Percentiles rank a stretch among this genome's conserved stretches.
Evolutionary conservation across 2,888 invertebrate genomes (phyloP).

Genomic region (Agrotis clavis): DNA sequence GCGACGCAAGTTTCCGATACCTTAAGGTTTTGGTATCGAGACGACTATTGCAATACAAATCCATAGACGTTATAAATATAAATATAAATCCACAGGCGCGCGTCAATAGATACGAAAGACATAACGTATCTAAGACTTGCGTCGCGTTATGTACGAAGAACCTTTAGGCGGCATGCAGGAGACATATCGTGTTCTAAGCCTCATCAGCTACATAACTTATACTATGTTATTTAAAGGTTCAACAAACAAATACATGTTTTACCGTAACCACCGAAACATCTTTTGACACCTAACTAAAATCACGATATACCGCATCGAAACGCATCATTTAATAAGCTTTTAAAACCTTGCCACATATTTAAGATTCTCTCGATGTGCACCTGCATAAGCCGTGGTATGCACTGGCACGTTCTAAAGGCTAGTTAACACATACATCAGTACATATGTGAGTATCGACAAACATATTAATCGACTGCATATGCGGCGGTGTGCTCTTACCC

Average conservation of each 20-base stretch:
- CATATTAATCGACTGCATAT: conserved; percentile 70
- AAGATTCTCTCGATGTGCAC: conserved; percentile 70
- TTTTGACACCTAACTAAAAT: conserved; percentile 27
- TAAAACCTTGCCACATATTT: conserved; percentile 66
- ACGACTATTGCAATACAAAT: too few relatives aligned
- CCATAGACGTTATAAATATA: too few relatives aligned
- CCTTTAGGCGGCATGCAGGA: too few relatives aligned
- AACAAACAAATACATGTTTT: conserved; percentile 1
- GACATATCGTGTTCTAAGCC: too few relatives aligned
- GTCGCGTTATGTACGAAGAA: too few relatives aligned
- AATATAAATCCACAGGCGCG: too few relatives aligned
- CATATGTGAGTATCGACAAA: conserved; percentile 81
- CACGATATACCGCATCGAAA: conserved; percentile 17
- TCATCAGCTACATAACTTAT: too few relatives aligned
- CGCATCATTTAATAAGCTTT: conserved; percentile 64
- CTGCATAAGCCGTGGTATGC: conserved; percentile 72
- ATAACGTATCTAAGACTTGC: too few relatives aligned
- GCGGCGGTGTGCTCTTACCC: conserved; percentile 60
- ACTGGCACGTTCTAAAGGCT: conserved; percentile 75
- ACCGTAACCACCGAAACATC: background rate
- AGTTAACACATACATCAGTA: conserved; percentile 84
- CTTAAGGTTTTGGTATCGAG: too few relatives aligned
- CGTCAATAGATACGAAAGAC: too few relatives aligned
- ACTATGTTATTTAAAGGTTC: background rate
- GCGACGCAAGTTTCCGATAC: too few relatives aligned